Conservation (phyloP, 30 jellyfish, hydroid and myxozoan genomes). For the Nemopilema nomurai region DNA sequence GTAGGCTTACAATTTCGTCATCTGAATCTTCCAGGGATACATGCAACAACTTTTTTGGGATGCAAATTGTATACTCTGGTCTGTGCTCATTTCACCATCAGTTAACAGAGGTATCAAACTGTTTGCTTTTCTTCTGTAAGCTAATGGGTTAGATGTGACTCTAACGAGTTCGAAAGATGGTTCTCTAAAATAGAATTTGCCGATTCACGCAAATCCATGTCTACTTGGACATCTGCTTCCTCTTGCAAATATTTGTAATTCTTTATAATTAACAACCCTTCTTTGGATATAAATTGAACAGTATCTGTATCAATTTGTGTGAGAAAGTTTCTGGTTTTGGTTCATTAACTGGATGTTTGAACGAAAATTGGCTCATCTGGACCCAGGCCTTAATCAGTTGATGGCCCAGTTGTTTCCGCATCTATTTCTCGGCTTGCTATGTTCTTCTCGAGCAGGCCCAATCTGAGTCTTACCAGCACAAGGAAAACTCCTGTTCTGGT, state of each 20-base stretch:
- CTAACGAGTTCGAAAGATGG: neutral
- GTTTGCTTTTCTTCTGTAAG: neutral
- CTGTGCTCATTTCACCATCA: neutral
- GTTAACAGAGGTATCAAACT: neutral
- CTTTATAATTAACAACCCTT: neutral
- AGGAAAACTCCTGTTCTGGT: constrained; percentile 28
- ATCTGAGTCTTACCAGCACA: constrained; percentile 30
- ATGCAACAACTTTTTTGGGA: neutral
- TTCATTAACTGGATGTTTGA: neutral
- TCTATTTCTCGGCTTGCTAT: neutral
- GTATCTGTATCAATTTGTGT: neutral
- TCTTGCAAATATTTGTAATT: neutral
- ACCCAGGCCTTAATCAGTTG: neutral
- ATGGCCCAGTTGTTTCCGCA: neutral
- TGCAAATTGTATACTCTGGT: neutral
- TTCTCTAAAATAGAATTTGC: neutral
- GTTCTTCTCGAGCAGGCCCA: constrained; percentile 15
- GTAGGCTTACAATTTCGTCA: neutral
- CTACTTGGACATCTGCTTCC: neutral
- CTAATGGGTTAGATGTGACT: neutral
- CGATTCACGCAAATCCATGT: neutral
- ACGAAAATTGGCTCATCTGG: neutral
- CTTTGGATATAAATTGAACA: neutral
- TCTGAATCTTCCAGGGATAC: neutral
- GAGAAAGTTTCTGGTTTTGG: neutral